Base-by-base conservation (phyloP, 2,113 vertebrate genomes). In the Rostratula benghalensis region DNA sequence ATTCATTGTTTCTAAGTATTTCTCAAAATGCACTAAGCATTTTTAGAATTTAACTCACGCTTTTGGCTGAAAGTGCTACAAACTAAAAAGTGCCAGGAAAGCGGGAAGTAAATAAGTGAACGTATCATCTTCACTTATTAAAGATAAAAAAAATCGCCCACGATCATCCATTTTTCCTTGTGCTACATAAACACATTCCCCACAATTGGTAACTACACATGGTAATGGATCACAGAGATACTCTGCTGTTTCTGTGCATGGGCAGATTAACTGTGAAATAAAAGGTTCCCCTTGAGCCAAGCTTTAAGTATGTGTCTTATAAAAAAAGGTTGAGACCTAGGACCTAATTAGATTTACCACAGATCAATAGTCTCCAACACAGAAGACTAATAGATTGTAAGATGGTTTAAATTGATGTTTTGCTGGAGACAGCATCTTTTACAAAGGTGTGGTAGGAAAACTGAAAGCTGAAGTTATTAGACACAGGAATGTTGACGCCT, bases 71-170 rank as follows among this genome's bases (percentile, higher is more conserved):
- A 91, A 94, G 30, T 10, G 5, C 30, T 79, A 86, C 31, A 53
- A 51, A 75, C 11, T 11, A 50, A 56, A 31, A 56, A 83, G 43
- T 13, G 25, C 18, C 27, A 67, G 27, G 43, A 71, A 92, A 79
- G 28, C 10, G 51, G 46, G 13, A 91, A 89, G 9, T 33, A 5
- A 94, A 61, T 48, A 69, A 57, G 13, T 39, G 5, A 70, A 53
- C 0, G 0, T 5, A 56, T 60, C 1, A 21, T 30, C 46, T 48
- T 74, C 33, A 60, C 15, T 41, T 73, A 54, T 3, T 23, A 9
- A 54, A 61, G 31, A 65, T 27, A 18, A 24, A 64, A 71, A 76
- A 84, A 57, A 20, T 14, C 24, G 59, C 14, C 5, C 43, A 68
- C 8, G 9, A 50, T 30, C 3, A 22, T 8, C 3, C 5, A 7